Conservation (phyloP, 2,888 invertebrate species). For the Hirtodrosophila confusa region DNA sequence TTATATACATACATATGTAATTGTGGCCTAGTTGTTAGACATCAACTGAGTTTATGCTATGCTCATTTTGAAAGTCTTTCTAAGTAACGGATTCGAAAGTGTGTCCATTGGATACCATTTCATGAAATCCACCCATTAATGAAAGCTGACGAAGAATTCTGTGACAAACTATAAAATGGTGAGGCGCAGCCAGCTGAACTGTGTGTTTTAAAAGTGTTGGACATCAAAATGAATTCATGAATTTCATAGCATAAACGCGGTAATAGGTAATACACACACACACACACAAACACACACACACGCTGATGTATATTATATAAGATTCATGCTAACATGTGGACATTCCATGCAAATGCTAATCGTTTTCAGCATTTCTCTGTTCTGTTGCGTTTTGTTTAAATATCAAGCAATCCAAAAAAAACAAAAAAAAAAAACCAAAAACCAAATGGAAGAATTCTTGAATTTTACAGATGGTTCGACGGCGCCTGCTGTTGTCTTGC, state of each 20-base stretch:
- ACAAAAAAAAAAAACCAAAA: constrained; percentile 10
- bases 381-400: constrained; percentile 48
- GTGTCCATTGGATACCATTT: no score
- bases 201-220: no score
- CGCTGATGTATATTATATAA: constrained; percentile 30
- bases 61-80: no score
- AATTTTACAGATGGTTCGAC: constrained; percentile 80
- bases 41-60: neutral
- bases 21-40: constrained; percentile 27
- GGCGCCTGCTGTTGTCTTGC: constrained; percentile 79
- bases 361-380: constrained; percentile 38
- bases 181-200: no score
- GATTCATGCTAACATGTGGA: constrained; percentile 58
- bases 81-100: no score
- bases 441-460: constrained; percentile 64
- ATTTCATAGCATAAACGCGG: no score
- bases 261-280: neutral
- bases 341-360: constrained; percentile 30
- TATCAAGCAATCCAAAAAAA: constrained; percentile 21
- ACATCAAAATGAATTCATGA: no score
- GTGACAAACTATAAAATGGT: no score
- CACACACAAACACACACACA: constrained; percentile 1
- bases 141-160: no score
- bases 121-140: no score
- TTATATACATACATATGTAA: constrained; percentile 16